Evolutionary conservation across 2,113 vertebrate species (phyloP).

Genomic region (Budorcas taxicolor): DNA sequence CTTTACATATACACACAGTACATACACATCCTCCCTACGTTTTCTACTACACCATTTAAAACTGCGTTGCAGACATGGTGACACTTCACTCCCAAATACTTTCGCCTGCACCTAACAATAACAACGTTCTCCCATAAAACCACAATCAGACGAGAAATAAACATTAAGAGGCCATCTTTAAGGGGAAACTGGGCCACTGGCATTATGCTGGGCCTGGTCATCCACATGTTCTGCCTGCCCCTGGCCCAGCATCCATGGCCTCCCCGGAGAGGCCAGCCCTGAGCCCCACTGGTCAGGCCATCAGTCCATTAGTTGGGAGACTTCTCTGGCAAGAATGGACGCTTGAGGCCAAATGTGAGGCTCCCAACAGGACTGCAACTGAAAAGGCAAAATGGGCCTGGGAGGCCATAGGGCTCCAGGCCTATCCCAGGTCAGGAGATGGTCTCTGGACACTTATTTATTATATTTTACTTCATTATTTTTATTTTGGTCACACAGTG

Average conservation of each 20-base stretch:
- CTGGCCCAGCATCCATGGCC: background rate
- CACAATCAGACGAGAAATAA: slow-evolving; percentile 42
- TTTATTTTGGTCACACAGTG: background rate
- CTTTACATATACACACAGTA: rapidly evolving
- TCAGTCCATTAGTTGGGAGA: background rate
- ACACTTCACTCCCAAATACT: slow-evolving; percentile 7
- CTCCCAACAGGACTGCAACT: background rate
- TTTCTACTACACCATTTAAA: background rate
- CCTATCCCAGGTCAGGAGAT: background rate
- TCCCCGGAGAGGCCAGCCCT: background rate
- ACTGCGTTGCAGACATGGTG: background rate
- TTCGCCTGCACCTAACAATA: background rate
- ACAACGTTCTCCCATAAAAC: slow-evolving; percentile 35
- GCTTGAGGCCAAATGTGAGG: background rate
- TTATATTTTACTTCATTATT: background rate
- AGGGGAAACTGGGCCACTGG: background rate
- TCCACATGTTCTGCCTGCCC: background rate
- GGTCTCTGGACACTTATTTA: background rate
- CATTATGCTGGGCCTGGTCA: background rate
- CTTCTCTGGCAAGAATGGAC: background rate
- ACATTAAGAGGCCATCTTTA: slow-evolving; percentile 27
- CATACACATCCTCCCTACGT: background rate
- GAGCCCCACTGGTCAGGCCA: background rate
- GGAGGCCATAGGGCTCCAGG: background rate
- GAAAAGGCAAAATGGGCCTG: background rate